phyloP scores from a whole-genome alignment of 2,113 vertebrate genomes.

The Garra rufa region DNA sequence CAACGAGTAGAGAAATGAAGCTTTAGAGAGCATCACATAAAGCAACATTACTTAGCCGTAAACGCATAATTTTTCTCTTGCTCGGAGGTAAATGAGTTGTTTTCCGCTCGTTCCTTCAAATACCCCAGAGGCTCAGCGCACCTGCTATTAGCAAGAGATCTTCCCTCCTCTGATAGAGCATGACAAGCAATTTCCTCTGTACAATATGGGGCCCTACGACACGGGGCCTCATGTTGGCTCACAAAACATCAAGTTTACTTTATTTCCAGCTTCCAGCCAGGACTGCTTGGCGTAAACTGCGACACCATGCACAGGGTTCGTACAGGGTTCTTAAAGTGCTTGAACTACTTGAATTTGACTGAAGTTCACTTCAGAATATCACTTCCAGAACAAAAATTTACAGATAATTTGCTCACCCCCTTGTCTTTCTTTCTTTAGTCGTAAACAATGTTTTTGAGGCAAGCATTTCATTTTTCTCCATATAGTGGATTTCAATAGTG shows the following conservation, averaged over 20 bases:
- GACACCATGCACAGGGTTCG: too few species aligned
- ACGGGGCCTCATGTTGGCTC: background rate
- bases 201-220: conserved; percentile 20
- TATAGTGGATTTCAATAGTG: too few species aligned
- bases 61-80: conserved; percentile 27
- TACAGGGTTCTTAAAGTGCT: too few species aligned
- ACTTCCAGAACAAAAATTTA: too few species aligned
- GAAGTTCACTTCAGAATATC: too few species aligned
- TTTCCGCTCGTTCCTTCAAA: conserved; percentile 7
- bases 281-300: background rate
- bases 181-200: conserved; percentile 28
- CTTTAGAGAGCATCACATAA: conserved; percentile 19
- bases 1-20: conserved; percentile 22
- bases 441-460: too few species aligned
- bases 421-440: too few species aligned
- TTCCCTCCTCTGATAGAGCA: conserved; percentile 17
- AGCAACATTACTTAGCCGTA: conserved; percentile 1
- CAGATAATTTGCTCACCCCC: too few species aligned
- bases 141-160: conserved; percentile 28
- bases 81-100: conserved; percentile 19
- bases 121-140: background rate
- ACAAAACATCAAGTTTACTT: conserved; percentile 22
- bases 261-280: background rate
- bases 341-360: too few species aligned
- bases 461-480: too few species aligned